Base-by-base conservation (phyloP, 37 sponge, comb jelly and placozoan genomes). In the Ianthella basta region DNA sequence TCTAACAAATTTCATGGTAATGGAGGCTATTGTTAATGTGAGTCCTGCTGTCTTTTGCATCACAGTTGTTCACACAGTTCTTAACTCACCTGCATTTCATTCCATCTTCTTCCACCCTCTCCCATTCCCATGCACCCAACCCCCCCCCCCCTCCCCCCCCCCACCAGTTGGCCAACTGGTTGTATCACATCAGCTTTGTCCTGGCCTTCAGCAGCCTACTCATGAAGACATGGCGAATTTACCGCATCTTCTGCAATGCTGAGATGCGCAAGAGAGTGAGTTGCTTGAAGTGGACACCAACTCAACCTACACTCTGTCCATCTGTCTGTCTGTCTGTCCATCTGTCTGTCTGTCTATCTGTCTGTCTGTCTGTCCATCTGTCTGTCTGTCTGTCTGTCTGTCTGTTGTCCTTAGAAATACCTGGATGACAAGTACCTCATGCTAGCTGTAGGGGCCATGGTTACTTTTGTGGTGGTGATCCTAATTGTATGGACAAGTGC, bases 141-240 rank as follows among this genome's bases (percentile, higher is more conserved):
- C 50, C 50, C 50, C 50, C 8, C 50, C 50, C 50, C 8, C 50
- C 50, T 8, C 50, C 8, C 50, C 50, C 50, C 8, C 25, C 25
- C 50, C 6, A 10, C 44, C 25, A 75, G 78, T 2, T 75, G 44
- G 54, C n/a, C 8, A 75, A 50, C 44, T 75, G 78, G 78, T 21
- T 41, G 1, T 40, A 39, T 3, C 37, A 75, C 53, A 75, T 75
- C 20, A 44, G 78, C 1, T 75, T 75, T 24, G 40, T 36, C 6
- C 44, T 75, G 23, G 78, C 78, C 0, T 75, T 75, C 37, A 50
- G 78, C 4, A 41, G 50, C 38, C 78, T 75, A 1, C n/a, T 75
- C 41, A 53, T 75, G 78, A 75, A 75, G 78, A 75, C 78, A 13
- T 75, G 78, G 78, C 37, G 78, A 14, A 32, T 75, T 5, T 75